Base-by-base conservation (phyloP, 2,888 invertebrate species). In the Eurois occulta region DNA sequence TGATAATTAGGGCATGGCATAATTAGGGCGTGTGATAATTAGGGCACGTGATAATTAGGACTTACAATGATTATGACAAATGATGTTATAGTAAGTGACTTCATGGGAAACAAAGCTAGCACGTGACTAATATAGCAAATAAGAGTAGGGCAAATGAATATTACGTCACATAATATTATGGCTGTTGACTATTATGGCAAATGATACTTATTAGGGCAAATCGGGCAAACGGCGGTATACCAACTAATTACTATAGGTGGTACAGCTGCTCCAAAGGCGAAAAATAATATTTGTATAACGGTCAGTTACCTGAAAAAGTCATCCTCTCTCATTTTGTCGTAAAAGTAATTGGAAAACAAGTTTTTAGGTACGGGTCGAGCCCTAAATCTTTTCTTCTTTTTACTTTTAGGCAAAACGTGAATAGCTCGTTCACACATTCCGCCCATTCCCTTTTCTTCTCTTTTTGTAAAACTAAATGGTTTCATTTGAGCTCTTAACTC, bases 341-440 rank as follows among this genome's bases (percentile, higher is more conserved):
- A 98, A 88, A 98, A 97, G 83, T 97, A 97, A 89, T 98, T 98
- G 28, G 97, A 97, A 90, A 98, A 98, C 38, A 98, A 93, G 92
- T 98, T 97, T 90, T 97, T 98, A 0, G 98, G 98, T 18, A 98
- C 97, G 0, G 98, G 98, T 84, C 97, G 97, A 0, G 98, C 98
- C 89, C 95, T 97, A 90, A 98, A 98, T 65, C 95, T 94, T 87
- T 97, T 97, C 83, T 95, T 97, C 94, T 94, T 97, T 88, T 90
- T 97, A 55, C 89, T 88, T 80, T 96, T 96, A 3, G 96, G 95
- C 2, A 95, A 75, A 24, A 90, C 90, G 46, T 94, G 90, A 6
- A 89, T 84, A 0, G 92, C 95, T 74, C 94, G 89, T n/a, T 96
- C 95, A 75, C 96, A 96, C 55, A 93, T 92, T 72, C 94, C 95